Percentiles rank a stretch among this genome's conserved stretches.
Conservation (phyloP, 2,797 vertebrate species). For the Buphagus erythrorhynchus region DNA sequence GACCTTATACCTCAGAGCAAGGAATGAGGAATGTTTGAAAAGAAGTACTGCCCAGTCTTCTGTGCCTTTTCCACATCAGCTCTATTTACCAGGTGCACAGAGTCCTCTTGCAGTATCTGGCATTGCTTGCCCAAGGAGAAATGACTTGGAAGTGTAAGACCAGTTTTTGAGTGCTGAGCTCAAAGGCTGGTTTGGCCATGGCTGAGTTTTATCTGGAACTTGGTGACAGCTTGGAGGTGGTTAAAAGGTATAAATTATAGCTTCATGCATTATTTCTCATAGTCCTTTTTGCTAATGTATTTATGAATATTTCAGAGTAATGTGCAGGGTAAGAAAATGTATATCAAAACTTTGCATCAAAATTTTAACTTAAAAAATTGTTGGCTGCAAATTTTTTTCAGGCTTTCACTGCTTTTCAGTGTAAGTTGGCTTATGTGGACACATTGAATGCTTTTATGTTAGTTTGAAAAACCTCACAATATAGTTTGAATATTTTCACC, state of each 20-base stretch:
- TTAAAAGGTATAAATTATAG: not conserved
- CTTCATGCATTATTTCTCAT: not conserved
- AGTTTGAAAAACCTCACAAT: not conserved
- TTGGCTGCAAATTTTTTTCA: not conserved
- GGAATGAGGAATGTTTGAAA: not conserved
- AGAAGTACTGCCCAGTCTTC: not conserved
- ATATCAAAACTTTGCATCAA: not conserved
- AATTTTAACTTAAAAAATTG: not conserved
- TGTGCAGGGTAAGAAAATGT: not conserved
- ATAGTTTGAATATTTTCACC: not conserved
- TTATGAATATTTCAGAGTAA: not conserved
- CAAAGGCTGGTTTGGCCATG: not conserved
- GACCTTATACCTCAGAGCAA: not conserved
- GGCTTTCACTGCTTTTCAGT: not conserved
- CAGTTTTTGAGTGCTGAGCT: not conserved
- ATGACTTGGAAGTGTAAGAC: not conserved
- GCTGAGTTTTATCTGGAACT: not conserved
- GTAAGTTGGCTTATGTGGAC: not conserved
- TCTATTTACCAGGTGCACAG: not conserved
- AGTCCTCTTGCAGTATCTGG: not conserved
- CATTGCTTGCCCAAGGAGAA: not conserved
- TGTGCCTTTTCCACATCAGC: not conserved
- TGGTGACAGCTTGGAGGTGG: not conserved
- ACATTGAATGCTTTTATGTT: not conserved
- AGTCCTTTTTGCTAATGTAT: not conserved